Evolutionary conservation across 2,113 vertebrate species (phyloP).

Genomic region (Phrynosoma blainvillii): DNA sequence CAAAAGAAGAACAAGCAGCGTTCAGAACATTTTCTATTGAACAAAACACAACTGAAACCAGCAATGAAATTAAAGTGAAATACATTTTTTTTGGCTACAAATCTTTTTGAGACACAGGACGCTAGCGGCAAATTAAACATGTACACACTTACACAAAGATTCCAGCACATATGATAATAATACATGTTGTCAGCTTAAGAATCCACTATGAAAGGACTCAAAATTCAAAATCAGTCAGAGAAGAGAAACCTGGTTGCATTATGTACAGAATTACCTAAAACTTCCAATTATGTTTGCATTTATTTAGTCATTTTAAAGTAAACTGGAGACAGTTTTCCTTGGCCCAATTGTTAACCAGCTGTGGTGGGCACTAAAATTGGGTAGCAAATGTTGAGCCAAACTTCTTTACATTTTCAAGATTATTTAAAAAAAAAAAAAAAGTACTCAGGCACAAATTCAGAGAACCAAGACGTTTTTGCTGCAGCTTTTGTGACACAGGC

Average conservation of each 20-base stretch:
- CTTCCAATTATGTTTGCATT: not conserved
- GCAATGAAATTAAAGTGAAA: not conserved
- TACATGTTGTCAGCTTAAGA: not conserved
- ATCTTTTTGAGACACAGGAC: not conserved
- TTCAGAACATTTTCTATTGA: not conserved
- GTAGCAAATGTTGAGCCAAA: not conserved
- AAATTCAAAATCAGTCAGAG: not conserved
- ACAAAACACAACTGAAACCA: not conserved
- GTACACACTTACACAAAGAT: not conserved
- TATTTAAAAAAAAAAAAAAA: not conserved
- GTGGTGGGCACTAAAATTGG: fast-evolving
- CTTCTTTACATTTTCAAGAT: too few relatives aligned
- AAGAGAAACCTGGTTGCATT: not conserved
- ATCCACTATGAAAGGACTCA: not conserved
- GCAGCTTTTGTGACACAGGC: not conserved
- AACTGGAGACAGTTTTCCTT: not conserved
- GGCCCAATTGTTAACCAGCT: not conserved
- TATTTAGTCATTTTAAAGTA: not conserved
- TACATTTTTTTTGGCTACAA: not conserved
- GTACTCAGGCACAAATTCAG: conserved; percentile 4
- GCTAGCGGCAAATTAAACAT: not conserved
- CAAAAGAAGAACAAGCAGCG: not conserved
- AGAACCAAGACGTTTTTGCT: conserved; percentile 6
- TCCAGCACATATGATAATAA: not conserved
- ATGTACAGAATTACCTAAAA: not conserved